Evolutionary conservation across 1,140 invertebrate genomes (phyloP).

Genomic region (Sinonovacula constricta): DNA sequence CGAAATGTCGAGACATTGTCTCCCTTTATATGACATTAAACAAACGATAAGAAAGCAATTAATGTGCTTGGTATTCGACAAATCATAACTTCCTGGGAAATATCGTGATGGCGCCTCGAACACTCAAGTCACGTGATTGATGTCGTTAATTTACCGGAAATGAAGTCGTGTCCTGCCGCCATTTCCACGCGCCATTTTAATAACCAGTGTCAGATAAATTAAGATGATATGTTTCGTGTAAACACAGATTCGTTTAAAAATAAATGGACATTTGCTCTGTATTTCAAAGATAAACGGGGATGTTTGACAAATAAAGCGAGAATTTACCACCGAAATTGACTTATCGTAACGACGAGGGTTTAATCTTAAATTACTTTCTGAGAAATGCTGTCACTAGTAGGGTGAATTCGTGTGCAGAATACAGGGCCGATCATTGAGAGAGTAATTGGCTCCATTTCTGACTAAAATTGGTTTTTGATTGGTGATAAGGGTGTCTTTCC

Average conservation of each 20-base stretch:
- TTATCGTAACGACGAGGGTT: conserved; percentile 46
- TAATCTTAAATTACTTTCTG: conserved; percentile 53
- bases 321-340: conserved; percentile 47
- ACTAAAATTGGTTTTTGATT: conserved; percentile 55
- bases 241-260: conserved; percentile 37
- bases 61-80: no score
- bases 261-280: conserved; percentile 53
- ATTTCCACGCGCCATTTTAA: conserved; percentile 51
- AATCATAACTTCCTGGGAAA: no score
- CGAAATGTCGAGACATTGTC: background rate
- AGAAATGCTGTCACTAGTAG: conserved; percentile 40
- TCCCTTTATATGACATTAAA: background rate
- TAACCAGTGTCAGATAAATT: conserved; percentile 49
- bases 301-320: conserved; percentile 38
- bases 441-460: conserved; percentile 54
- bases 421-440: conserved; percentile 44
- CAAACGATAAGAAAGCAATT: conserved; percentile 13
- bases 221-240: conserved; percentile 33
- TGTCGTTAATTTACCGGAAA: conserved; percentile 46
- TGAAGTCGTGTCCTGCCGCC: conserved; percentile 37
- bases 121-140: conserved; percentile 28
- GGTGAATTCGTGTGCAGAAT: conserved; percentile 43
- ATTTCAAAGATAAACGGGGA: conserved; percentile 34
- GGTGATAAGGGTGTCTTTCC: conserved; percentile 52
- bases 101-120: conserved; percentile 23